A percentile compares a stretch with the other conserved stretches of the same genome.
Conservation (phyloP, 2,888 invertebrate species). For the Sisyra nigra region DNA sequence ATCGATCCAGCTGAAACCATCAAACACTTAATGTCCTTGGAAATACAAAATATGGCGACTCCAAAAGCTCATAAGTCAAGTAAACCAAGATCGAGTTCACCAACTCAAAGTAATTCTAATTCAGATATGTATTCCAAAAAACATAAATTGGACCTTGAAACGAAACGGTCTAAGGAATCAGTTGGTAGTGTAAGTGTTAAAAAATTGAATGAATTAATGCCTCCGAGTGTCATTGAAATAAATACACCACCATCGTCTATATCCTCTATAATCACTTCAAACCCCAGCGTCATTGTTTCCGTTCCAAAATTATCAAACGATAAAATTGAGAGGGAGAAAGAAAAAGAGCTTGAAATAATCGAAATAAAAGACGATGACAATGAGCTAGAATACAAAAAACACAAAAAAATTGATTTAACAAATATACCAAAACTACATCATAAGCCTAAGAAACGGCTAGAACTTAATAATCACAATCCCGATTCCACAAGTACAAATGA, state of each 20-base stretch:
- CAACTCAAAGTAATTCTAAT: background rate
- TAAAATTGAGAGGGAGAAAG: background rate
- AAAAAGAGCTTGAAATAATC: conserved; percentile 7
- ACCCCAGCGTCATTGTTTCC: background rate
- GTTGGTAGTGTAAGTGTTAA: too few species aligned
- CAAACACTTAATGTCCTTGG: too few species aligned
- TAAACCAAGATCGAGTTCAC: too few species aligned
- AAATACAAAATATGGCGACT: too few species aligned
- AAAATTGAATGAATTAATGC: too few species aligned
- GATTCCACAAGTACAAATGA: background rate
- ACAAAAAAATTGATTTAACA: background rate
- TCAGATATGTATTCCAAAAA: background rate
- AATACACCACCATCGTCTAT: background rate
- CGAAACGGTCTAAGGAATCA: background rate
- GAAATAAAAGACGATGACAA: conserved; percentile 8
- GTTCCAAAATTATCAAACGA: conserved; percentile 1
- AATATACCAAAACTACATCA: background rate
- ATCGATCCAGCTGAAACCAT: too few species aligned
- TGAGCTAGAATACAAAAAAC: background rate
- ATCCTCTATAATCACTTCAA: background rate
- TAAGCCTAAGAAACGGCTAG: background rate
- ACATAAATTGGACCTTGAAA: background rate
- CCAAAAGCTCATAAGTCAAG: too few species aligned
- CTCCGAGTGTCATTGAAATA: too few species aligned
- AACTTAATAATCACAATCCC: too few species aligned